These are phyloP conservation scores for Tetranychus cinnabarinus DNA, from an alignment of 1,140 invertebrate genomes.

Conservation along the genomic window DNA sequence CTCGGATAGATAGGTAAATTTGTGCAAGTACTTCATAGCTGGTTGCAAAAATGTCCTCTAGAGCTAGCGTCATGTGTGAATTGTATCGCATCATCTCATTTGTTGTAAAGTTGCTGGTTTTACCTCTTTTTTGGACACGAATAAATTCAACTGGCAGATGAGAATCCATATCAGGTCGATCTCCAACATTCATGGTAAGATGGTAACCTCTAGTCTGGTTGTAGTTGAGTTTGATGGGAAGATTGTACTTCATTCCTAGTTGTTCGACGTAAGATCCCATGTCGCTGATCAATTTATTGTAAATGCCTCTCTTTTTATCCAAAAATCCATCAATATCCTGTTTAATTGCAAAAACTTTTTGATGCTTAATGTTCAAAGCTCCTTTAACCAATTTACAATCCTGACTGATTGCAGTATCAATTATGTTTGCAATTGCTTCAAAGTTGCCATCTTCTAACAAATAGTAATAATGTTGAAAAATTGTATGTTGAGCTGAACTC, in stretches of 20 bases:
- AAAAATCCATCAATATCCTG: constrained; percentile 31
- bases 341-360: constrained; percentile 31
- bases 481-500: constrained; percentile 27
- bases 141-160: constrained; percentile 38
- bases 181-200: constrained; percentile 34
- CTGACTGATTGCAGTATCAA: constrained; percentile 41
- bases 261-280: constrained; percentile 31
- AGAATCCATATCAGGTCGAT: constrained; percentile 8
- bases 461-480: constrained; percentile 34
- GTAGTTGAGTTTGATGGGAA: constrained; percentile 32
- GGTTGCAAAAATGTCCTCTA: constrained; percentile 3
- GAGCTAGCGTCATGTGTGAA: neutral
- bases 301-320: constrained; percentile 48
- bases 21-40: constrained; percentile 23
- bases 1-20: constrained; percentile 27
- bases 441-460: constrained; percentile 26
- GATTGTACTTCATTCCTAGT: neutral
- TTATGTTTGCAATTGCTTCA: constrained; percentile 33
- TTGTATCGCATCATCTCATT: constrained; percentile 32
- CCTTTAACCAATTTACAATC: constrained; percentile 45
- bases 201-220: constrained; percentile 46
- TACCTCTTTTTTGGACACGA: constrained; percentile 35
- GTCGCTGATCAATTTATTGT: constrained; percentile 49
- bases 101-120: constrained; percentile 46
- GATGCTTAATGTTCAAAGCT: constrained; percentile 34